Base-by-base conservation (phyloP, 2,797 vertebrate species). In the Uromys caudimaculatus region DNA sequence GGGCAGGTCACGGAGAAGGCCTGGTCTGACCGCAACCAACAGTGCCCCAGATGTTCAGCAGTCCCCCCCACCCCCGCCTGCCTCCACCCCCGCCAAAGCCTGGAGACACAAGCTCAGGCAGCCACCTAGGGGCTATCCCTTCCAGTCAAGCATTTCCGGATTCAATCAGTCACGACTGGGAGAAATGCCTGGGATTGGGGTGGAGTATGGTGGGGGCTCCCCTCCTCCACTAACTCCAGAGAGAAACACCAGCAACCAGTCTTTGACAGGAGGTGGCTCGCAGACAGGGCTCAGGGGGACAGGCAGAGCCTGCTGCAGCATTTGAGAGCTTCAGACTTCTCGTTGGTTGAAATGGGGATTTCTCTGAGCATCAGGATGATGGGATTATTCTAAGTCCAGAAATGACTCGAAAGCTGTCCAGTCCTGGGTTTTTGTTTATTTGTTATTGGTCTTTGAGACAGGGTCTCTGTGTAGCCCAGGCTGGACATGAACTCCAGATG, bases 81-180 rank as follows among this genome's bases (percentile, higher is more conserved):
- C n/a, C 13, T 4, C 67, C 47, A 27, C 62, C 4, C 47, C 47
- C 23, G 1, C 35, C 41, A 29, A n/a, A 38, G 27, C 75, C 29
- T 9, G 0, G 12, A 93, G 77, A 82, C 21, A n/a, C 32, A 4
- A 1, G 86, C 71, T 85, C 23, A 2, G 67, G 62, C 78, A 89
- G 62, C 29, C 2, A 52, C n/a, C 38, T 50, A 82, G 23, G 75
- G 69, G 77, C 94, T 2, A 6, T 64, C 91, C 89, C 71, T 96
- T 93, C 56, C 54, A 89, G 87, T 71, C 78, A 90, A 95, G 85
- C 76, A n/a, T 94, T 93, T 93, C 95, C 0, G 0, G 90, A 93
- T 87, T 79, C 27, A 82, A 84, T 79, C 95, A 95, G 94, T 95
- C 94, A 93, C 35, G 54, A 85, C n/a, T 10, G 62, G 87, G 56